A percentile compares a stretch with the other conserved stretches of the same genome.
Evolutionary conservation across 2,888 invertebrate genomes (phyloP).

Genomic region (Agrotis ipsilon): DNA sequence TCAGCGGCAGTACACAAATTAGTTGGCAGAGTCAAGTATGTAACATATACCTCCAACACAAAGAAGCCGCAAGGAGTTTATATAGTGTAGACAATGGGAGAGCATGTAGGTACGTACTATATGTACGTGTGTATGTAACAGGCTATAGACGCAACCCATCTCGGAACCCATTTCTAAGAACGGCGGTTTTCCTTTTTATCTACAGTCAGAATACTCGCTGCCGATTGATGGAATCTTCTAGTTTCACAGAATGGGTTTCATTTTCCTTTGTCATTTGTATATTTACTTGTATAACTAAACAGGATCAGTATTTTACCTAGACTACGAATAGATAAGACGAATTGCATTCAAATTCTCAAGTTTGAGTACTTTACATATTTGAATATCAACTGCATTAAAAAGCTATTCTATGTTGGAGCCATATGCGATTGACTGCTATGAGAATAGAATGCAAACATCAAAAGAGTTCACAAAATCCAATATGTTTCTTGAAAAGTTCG

Average conservation of each 20-base stretch:
- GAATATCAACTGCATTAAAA: constrained; percentile 46
- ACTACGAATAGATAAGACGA: not conserved
- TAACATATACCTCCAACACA: constrained; percentile 41
- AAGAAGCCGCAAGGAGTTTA: constrained; percentile 56
- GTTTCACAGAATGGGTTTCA: constrained; percentile 55
- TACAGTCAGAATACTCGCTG: constrained; percentile 62
- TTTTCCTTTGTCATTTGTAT: constrained; percentile 50
- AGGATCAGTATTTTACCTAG: not conserved
- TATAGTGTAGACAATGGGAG: constrained; percentile 53
- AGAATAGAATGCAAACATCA: constrained; percentile 61
- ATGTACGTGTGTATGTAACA: constrained; percentile 38
- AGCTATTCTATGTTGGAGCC: constrained; percentile 45
- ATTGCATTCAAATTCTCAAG: constrained; percentile 20
- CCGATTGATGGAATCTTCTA: constrained; percentile 68
- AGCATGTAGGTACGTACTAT: constrained; percentile 16
- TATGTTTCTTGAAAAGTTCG: constrained; percentile 55
- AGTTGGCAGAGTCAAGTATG: constrained; percentile 37
- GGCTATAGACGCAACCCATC: constrained; percentile 60
- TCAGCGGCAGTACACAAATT: constrained; percentile 39
- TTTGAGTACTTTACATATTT: constrained; percentile 16
- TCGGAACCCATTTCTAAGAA: constrained; percentile 67
- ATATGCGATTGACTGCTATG: constrained; percentile 57
- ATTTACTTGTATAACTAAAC: constrained; percentile 14
- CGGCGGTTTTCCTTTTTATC: constrained; percentile 68
- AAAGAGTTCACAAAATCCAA: constrained; percentile 59